Conservation (phyloP, 1,140 invertebrate species). For the Nasonia longicornis region DNA sequence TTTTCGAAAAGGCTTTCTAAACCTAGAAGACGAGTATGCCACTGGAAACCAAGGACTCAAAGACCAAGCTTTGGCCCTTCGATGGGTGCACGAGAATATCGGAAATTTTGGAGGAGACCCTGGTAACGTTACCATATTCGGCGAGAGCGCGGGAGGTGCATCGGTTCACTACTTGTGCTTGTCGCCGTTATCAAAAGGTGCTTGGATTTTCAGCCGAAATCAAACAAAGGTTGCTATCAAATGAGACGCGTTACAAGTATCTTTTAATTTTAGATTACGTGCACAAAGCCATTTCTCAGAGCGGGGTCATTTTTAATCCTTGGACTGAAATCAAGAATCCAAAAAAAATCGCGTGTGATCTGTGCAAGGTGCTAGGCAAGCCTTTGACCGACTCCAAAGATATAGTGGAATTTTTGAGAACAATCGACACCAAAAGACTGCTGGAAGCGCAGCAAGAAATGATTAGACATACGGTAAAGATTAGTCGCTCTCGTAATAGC, state of each 20-base stretch:
- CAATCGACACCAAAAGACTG: conserved; percentile 51
- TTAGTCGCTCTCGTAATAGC: too few species aligned
- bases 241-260: background rate
- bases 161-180: too few species aligned
- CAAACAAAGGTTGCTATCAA: too few species aligned
- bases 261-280: conserved; percentile 72
- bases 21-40: conserved; percentile 48
- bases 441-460: background rate
- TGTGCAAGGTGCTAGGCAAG: conserved; percentile 57
- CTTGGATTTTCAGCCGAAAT: too few species aligned
- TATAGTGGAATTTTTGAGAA: conserved; percentile 66
- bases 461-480: background rate
- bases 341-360: conserved; percentile 55
- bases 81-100: conserved; percentile 72
- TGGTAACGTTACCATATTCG: too few species aligned
- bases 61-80: conserved; percentile 64
- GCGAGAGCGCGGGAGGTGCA: too few species aligned
- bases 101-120: conserved; percentile 59
- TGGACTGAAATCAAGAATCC: conserved; percentile 29
- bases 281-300: conserved; percentile 78
- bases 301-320: conserved; percentile 77
- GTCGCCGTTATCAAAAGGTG: too few species aligned
- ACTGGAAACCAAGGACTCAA: conserved; percentile 54
- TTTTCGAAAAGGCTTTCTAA: conserved; percentile 58
- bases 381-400: conserved; percentile 61